Evolutionary conservation across 2,113 vertebrate species (phyloP), one percentile per base, ranked within the genome.

Genomic region (Protobothrops mucrosquamatus): DNA sequence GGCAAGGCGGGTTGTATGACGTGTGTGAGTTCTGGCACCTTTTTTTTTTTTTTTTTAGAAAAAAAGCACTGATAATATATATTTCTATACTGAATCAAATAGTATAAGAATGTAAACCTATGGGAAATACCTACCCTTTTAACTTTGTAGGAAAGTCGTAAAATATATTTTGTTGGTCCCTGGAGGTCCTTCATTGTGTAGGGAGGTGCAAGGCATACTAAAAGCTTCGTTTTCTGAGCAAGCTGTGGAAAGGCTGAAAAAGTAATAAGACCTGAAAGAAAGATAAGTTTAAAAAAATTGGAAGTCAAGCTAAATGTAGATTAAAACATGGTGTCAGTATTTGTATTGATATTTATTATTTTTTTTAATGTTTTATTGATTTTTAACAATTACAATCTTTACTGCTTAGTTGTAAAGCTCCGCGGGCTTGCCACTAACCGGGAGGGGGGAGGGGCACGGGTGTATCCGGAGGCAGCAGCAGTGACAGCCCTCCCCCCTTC

Each of bases 191-290:
- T 54, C 54, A 92, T 9, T 85, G 26, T 92, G 43, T n/a, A 89
- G 39, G 61, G 0, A 85, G 92, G 92, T 57, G 51, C 51, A 23
- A 92, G 8, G 48, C 26, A 34, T 10, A 92, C 48, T 0, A 89
- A 48, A 54, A 92, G 64, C 14, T 92, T 92, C 39, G 23, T 29
- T 43, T 92, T 92, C 74, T n/a, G 22, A 56, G 61, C 64, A 92
- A 92, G 52, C 18, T 92, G 51, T 81, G 92, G 92, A 12, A 89
- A 46, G n/a, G 14, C 2, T 89, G 92, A 89, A 55, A 89, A 92
- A 26, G 85, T 7, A 81, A 92, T 89, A 56, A 92, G 3, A 89
- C 92, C 92, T 92, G 52, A 89, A 57, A 46, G 55, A 59, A 59
- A 59, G 15, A 22, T 55, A 22, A 34, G 22, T 90, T 91, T 24